Base-by-base conservation (phyloP, 1,140 invertebrate species). In the Drosophila parvula region DNA sequence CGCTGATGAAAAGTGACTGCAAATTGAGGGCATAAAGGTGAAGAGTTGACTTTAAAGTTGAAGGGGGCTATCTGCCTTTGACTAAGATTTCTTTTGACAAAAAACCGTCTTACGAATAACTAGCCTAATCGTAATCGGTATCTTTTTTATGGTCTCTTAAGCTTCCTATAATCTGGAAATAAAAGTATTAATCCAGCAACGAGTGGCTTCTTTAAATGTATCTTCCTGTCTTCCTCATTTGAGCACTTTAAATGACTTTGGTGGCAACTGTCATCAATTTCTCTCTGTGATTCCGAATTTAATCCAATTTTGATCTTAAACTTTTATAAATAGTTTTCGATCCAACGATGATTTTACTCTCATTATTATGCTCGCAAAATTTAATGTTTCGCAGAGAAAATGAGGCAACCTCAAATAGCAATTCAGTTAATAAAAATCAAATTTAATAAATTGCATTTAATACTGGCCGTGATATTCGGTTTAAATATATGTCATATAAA, bases 391-490 rank as follows among this genome's bases (percentile, higher is more conserved):
- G 59, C 53, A 63, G 36, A 34, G 30, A 44, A 51, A 59, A 48
- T 32, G 47, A 28, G 27, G 30, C 61, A 70, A 70, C 45, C 51
- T 73, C 58, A 58, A 64, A 58, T 50, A 16, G 41, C 59, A 86
- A 86, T 82, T 81, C 71, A 79, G 67, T 86, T 88, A 79, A 88
- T 79, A 65, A 67, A 73, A 82, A 88, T 83, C 64, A 73, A 70
- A 70, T 83, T 83, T 74, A 79, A 77, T 86, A 85, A 85, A 86
- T 82, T 83, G 68, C 79, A 74, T 86, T 83, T 76, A 81, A 65
- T 53, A 71, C 28, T n/a, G 40, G 43, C 60, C 65, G 74, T 78
- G 40, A 79, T 82, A 62, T 81, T 47, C 58, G 51, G 16, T 3
- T 11, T 12, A 34, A 43, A 62, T 81, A 73, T 78, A 81, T 74